phyloP scores from a whole-genome alignment of 2,113 vertebrate genomes.

The Phrynocephalus versicolor region DNA sequence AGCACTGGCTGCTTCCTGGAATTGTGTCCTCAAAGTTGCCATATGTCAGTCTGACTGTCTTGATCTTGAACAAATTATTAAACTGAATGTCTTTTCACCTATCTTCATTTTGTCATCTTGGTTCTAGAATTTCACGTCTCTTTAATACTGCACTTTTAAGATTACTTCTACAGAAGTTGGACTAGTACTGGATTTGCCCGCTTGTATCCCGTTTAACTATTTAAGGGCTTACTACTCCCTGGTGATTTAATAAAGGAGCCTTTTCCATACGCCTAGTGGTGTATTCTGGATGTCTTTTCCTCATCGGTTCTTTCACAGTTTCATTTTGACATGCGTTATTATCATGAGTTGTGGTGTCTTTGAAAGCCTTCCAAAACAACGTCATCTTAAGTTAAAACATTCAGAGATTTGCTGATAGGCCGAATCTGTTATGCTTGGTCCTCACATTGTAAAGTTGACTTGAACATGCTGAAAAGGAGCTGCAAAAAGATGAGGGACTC shows the following conservation, averaged over 20 bases:
- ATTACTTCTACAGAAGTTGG: not conserved
- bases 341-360: not conserved
- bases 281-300: not conserved
- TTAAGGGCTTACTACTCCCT: not conserved
- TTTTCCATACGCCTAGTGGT: not conserved
- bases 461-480: not conserved
- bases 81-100: not conserved
- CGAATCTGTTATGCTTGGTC: not conserved
- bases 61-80: not conserved
- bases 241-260: not conserved
- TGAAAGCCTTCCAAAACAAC: not conserved
- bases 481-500: not conserved
- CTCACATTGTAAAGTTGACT: not conserved
- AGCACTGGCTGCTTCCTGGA: not conserved
- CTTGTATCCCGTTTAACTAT: not conserved
- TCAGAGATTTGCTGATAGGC: not conserved
- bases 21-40: not conserved
- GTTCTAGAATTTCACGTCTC: not conserved
- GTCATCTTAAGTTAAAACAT: not conserved
- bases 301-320: not conserved
- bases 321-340: not conserved
- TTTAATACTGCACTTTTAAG: too few relatives aligned
- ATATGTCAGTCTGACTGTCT: not conserved
- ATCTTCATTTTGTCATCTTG: not conserved
- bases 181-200: not conserved